These are phyloP conservation scores for Ondatra zibethicus DNA, from an alignment of 2,113 vertebrate species.

Conservation along the genomic window DNA sequence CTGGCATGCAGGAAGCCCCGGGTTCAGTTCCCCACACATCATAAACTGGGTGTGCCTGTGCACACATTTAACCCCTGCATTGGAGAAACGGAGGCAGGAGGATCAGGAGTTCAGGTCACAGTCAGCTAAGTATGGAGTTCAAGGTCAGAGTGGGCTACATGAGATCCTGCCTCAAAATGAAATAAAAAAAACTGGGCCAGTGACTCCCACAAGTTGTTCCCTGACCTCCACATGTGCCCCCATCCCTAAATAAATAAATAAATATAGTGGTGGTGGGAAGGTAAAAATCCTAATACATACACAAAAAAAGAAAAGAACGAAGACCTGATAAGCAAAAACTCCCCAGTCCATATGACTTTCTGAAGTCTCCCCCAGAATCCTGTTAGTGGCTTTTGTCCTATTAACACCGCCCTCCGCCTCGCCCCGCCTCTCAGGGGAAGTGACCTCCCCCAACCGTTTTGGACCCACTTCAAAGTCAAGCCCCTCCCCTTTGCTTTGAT, in stretches of 20 bases:
- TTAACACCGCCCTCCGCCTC: neutral
- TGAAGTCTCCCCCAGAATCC: neutral
- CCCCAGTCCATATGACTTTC: rapidly evolving
- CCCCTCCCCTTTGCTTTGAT: neutral
- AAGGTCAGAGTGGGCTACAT: neutral
- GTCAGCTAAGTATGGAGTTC: neutral
- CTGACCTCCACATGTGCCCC: neutral
- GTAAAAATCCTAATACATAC: neutral
- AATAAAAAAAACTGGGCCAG: neutral
- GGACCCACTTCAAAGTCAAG: neutral
- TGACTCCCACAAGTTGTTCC: neutral
- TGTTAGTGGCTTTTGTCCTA: neutral
- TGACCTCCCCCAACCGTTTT: neutral
- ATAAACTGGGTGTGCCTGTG: neutral
- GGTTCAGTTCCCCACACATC: neutral
- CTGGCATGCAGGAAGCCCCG: neutral
- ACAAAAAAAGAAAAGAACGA: too few species aligned
- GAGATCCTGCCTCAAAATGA: neutral
- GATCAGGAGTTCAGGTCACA: neutral
- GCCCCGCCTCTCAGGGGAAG: neutral
- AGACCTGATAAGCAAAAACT: too few species aligned
- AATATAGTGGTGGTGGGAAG: neutral
- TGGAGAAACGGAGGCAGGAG: neutral
- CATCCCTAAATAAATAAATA: neutral
- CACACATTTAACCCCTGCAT: neutral